Evolutionary conservation across 2,797 vertebrate genomes (phyloP), one percentile per base, ranked within the genome.

Genomic region (Crocodylus rhombifer): DNA sequence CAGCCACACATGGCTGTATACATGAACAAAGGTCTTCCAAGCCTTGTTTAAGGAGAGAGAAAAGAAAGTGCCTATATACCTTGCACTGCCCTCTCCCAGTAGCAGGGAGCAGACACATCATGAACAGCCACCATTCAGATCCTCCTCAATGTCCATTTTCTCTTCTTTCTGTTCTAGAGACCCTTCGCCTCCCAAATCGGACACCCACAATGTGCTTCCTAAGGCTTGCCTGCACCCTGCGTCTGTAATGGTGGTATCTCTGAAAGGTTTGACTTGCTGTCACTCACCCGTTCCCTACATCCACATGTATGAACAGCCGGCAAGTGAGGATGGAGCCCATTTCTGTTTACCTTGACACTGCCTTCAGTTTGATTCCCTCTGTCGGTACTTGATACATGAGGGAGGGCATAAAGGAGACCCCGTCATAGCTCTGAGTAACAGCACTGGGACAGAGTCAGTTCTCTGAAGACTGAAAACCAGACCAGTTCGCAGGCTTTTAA

Each of bases 151-250:
- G 14, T 5, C 51, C 82, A 81, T 1, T 5, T 61, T n/a, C 57
- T 80, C 63, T 86, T 80, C 26, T 67, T 67, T 36, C 30, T 33
- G n/a, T 20, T 69, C 30, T 33, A 12, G 42, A 80, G 73, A 5
- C 3, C 2, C 63, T 92, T 82, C 80, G 58, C 15, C 26, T 75
- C 14, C 13, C 23, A 4, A 12, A 28, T 28, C 58, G 67, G 55
- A 56, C 42, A 8, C 3, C 30, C 2, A 2, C 9, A 3, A 10
- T 0, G 0, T 2, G 17, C 25, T n/a, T 28, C 42, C 0, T 33
- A 14, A 3, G 51, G 58, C 25, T 3, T 78, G 78, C 73, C 55
- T 91, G 56, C 62, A 28, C 13, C 36, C 18, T 82, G 7, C 18
- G 20, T 57, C 26, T 17, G 3, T n/a, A 36, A 6, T 21, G 64